phyloP scores from a whole-genome alignment of 2,797 vertebrate genomes.

The Thunnus albacares region DNA sequence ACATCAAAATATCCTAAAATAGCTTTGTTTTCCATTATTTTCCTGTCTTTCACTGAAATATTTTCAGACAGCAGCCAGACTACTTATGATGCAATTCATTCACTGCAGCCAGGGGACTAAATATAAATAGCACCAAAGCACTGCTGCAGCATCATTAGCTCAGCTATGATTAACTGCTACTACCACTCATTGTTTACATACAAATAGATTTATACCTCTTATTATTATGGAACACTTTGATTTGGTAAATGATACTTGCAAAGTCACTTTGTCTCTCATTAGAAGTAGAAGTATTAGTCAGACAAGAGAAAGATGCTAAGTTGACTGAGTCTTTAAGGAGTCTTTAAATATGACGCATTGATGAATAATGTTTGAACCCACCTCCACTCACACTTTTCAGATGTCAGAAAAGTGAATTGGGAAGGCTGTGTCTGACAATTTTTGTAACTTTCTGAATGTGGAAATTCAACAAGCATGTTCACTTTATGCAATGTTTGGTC shows the following conservation, averaged over 20 bases:
- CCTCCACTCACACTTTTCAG: background rate
- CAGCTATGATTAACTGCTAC: slow-evolving; percentile 36
- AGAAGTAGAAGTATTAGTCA: background rate
- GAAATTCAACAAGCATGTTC: background rate
- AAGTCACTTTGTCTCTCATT: background rate
- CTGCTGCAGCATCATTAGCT: slow-evolving; percentile 41
- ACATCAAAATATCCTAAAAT: slow-evolving; percentile 28
- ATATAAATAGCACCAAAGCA: slow-evolving; percentile 39
- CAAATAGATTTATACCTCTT: slow-evolving; percentile 14
- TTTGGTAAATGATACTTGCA: slow-evolving; percentile 13
- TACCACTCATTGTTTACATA: slow-evolving; percentile 22
- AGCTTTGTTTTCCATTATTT: slow-evolving; percentile 27
- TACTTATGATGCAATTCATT: slow-evolving; percentile 24
- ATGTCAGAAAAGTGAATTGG: background rate
- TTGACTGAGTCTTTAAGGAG: background rate
- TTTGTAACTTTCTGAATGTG: background rate
- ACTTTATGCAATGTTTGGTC: background rate
- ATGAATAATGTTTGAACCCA: background rate
- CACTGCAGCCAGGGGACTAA: slow-evolving; percentile 29
- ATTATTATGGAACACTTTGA: slow-evolving; percentile 16
- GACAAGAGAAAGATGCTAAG: background rate
- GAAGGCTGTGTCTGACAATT: background rate
- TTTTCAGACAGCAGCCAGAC: slow-evolving; percentile 24
- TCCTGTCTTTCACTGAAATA: slow-evolving; percentile 27
- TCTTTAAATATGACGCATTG: background rate